Evolutionary conservation across 2,888 invertebrate species (phyloP).

Genomic region (Ceraclea dissimilis): DNA sequence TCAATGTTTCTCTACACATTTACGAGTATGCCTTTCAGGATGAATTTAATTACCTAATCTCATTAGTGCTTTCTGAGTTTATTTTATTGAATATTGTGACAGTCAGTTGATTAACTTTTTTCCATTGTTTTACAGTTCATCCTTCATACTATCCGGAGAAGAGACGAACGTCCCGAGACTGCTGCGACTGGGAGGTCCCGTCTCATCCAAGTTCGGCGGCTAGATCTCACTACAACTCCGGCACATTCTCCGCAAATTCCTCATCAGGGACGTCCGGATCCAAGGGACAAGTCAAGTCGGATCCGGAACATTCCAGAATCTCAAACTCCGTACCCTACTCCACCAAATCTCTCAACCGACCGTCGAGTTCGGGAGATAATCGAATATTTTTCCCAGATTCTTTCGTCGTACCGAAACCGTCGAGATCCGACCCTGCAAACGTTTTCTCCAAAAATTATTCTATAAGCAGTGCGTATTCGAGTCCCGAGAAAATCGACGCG

Average conservation of each 20-base stretch:
- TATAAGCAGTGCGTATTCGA: slow-evolving; percentile 38
- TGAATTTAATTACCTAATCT: too few relatives aligned
- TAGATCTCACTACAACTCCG: slow-evolving; percentile 29
- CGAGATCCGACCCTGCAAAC: slow-evolving; percentile 24
- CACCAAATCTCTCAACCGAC: slow-evolving; percentile 28
- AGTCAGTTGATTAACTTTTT: too few relatives aligned
- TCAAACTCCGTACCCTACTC: slow-evolving; percentile 15
- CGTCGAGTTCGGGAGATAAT: slow-evolving; percentile 42
- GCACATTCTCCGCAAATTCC: slow-evolving; percentile 42
- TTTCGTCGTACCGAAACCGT: slow-evolving; percentile 38
- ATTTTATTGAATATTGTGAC: too few relatives aligned
- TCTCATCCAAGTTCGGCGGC: slow-evolving; percentile 14
- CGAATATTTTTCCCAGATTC: slow-evolving; percentile 48
- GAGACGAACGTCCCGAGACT: slow-evolving; percentile 7
- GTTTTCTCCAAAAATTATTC: slow-evolving; percentile 24
- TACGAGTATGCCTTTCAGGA: too few relatives aligned
- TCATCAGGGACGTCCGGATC: slow-evolving; percentile 47
- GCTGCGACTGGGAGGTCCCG: slow-evolving; percentile 20
- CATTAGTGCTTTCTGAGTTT: too few relatives aligned
- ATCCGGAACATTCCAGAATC: slow-evolving; percentile 29
- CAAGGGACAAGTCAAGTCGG: slow-evolving; percentile 35
- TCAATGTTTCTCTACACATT: too few relatives aligned
- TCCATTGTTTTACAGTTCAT: slow-evolving; percentile 8
- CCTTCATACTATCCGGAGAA: slow-evolving; percentile 13
- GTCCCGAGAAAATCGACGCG: slow-evolving; percentile 33